Base-by-base conservation (phyloP, 2,888 invertebrate genomes). In the Leptinotarsa juncta region DNA sequence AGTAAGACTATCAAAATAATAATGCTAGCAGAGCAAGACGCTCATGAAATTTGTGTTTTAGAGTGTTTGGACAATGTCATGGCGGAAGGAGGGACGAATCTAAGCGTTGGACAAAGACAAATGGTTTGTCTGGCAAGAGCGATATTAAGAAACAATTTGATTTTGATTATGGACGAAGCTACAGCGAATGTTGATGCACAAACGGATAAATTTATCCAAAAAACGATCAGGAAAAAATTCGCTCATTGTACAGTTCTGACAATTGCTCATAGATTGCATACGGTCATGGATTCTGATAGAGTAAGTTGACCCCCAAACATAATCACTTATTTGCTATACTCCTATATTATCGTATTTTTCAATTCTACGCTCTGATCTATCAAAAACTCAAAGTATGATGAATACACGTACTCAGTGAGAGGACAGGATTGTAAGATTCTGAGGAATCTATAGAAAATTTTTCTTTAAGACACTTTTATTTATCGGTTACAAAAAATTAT, bases 81-180 rank as follows among this genome's bases (percentile, higher is more conserved):
- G 57, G 89, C 91, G 0, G 94, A 95, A 85, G 93, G 94, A 0
- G 95, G 95, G 0, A 87, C 89, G 14, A 95, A 95, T 86, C 91
- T 95, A 81, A 95, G 95, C 57, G 93, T 95, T 71, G 96, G 96
- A 0, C 95, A 96, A 85, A 89, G 95, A 49, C 96, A 96, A 86
- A 88, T 96, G 75, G 90, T 96, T 72, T 96, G 95, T 83, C 88
- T 96, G 73, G 95, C 95, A 0, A 89, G 96, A 72, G 95, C 96
- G 0, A 91, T 96, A 71, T 88, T 96, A 10, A 89, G 93, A 68
- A 92, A 92, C 75, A 95, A 94, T 84, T 91, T 89, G 74, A 91
- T 96, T 69, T 89, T 96, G 3, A 91, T 91, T 53, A 89, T 91
- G 90, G 91, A 91, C 78, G 91, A 91, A 83, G 91, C 90, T 10